phyloP scores from a whole-genome alignment of 2,113 vertebrate species.

The Aegypius monachus region DNA sequence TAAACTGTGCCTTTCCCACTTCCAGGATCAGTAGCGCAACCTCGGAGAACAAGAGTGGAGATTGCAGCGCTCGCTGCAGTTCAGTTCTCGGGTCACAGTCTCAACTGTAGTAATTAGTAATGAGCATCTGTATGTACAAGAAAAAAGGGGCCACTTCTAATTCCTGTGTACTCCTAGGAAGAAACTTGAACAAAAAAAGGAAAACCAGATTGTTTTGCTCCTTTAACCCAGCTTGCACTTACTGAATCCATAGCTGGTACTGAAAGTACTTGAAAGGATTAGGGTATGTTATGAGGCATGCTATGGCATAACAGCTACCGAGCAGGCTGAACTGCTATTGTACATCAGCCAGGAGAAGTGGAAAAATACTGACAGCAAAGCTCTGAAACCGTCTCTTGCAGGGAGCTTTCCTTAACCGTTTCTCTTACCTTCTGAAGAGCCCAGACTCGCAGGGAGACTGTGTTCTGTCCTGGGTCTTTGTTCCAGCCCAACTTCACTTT shows the following conservation, averaged over 20 bases:
- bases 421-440: not conserved
- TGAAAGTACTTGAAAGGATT: not conserved
- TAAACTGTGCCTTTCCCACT: not conserved
- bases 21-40: not conserved
- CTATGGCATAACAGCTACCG: not conserved
- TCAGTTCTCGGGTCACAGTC: not conserved
- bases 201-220: not conserved
- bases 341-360: not conserved
- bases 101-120: not conserved
- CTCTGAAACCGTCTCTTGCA: not conserved
- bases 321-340: not conserved
- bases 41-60: not conserved
- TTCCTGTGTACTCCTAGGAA: not conserved
- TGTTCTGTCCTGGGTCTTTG: not conserved
- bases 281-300: not conserved
- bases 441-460: accelerated
- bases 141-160: not conserved
- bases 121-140: not conserved
- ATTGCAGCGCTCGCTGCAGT: not conserved
- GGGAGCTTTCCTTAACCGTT: not conserved
- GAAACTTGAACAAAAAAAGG: not conserved
- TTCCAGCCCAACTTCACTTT: not conserved
- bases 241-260: not conserved
- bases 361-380: not conserved
- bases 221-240: not conserved